Conservation (phyloP, 2,888 invertebrate species). For the Octodonta nipae region DNA sequence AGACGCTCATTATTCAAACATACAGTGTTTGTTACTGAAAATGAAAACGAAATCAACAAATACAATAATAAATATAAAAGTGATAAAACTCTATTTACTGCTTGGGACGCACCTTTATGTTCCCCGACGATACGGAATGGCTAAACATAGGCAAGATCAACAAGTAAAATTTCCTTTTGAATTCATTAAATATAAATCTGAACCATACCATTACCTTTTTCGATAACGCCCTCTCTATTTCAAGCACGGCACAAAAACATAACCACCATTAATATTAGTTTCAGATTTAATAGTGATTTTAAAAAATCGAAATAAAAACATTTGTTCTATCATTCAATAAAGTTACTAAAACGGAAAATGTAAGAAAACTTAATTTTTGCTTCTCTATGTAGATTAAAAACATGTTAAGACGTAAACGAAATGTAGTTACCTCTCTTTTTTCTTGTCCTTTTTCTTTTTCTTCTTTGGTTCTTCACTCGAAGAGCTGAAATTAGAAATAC, state of each 20-base stretch:
- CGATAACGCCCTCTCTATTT: slow-evolving; percentile 27
- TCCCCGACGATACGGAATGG: slow-evolving; percentile 25
- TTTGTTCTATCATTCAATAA: too few species aligned
- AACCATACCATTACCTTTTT: slow-evolving; percentile 31
- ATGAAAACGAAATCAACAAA: too few species aligned
- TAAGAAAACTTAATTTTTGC: too few species aligned
- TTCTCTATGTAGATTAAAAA: too few species aligned
- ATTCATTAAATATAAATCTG: slow-evolving; percentile 13
- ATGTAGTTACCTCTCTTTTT: slow-evolving; percentile 56
- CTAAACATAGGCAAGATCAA: slow-evolving; percentile 33
- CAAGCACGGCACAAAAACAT: slow-evolving; percentile 37
- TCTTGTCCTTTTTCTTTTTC: slow-evolving; percentile 68
- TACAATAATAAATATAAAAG: background rate
- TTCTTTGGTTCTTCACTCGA: slow-evolving; percentile 63
- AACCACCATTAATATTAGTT: slow-evolving; percentile 34
- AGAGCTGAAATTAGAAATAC: slow-evolving; percentile 38
- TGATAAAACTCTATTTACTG: background rate
- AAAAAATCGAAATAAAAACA: too few species aligned
- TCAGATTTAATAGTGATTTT: too few species aligned
- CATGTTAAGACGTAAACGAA: too few species aligned
- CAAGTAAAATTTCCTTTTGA: slow-evolving; percentile 15
- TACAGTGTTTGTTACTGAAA: too few species aligned
- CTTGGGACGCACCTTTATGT: slow-evolving; percentile 31
- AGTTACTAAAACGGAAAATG: too few species aligned
- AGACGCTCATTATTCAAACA: too few species aligned